Conservation (phyloP, 2,113 vertebrate genomes). For the Burhinus bistriatus region DNA sequence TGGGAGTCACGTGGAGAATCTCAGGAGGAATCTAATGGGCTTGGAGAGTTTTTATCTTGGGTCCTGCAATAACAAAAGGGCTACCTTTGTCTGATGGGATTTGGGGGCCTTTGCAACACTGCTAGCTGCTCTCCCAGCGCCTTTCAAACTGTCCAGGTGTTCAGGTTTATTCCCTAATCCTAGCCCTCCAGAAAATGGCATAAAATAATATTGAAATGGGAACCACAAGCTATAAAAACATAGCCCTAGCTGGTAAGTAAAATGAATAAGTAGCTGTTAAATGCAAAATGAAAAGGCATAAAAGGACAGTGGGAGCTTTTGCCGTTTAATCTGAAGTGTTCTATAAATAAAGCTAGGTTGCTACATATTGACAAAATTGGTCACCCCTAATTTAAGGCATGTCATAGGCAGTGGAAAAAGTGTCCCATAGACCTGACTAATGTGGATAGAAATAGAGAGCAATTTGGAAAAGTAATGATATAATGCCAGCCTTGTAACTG, state of each 20-base stretch:
- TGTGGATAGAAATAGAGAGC: conserved; percentile 15
- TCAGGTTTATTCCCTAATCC: conserved; percentile 20
- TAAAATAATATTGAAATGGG: conserved; percentile 48
- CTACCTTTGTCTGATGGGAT: neutral
- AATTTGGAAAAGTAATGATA: neutral
- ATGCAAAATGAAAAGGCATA: conserved; percentile 33
- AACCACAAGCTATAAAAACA: conserved; percentile 25
- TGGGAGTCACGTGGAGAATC: neutral
- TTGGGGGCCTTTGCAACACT: neutral
- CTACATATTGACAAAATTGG: conserved; percentile 12
- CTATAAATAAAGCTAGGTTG: conserved; percentile 37
- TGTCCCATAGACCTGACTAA: conserved; percentile 23
- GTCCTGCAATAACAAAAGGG: neutral
- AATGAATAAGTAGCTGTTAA: conserved; percentile 57
- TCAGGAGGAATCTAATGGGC: neutral
- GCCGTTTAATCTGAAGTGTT: conserved; percentile 22
- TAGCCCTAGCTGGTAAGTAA: neutral
- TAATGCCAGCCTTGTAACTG: neutral
- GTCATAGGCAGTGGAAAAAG: conserved; percentile 27
- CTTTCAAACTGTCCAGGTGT: neutral
- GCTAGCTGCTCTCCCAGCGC: neutral
- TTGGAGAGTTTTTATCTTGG: neutral
- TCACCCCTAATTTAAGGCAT: conserved; percentile 32
- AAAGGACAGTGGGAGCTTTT: conserved; percentile 20
- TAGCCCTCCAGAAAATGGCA: conserved; percentile 22